phyloP scores from a whole-genome alignment of 2,888 invertebrate genomes.

The Phyto melanocephala region DNA sequence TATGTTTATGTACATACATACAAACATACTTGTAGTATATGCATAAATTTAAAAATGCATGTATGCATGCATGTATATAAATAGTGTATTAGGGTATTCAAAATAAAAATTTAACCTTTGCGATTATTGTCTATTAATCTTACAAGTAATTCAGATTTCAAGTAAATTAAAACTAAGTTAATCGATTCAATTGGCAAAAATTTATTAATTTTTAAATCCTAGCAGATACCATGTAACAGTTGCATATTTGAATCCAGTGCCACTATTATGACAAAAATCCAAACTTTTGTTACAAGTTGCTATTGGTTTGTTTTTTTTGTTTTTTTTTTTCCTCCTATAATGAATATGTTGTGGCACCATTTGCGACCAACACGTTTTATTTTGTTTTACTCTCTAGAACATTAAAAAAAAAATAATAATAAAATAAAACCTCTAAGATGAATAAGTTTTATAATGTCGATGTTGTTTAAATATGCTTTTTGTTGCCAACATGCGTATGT shows the following conservation, averaged over 20 bases:
- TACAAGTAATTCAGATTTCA: too few species aligned
- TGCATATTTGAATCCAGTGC: background rate
- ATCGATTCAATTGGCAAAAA: too few species aligned
- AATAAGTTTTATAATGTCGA: conserved; percentile 34
- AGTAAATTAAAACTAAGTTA: too few species aligned
- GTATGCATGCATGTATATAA: background rate
- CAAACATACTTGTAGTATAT: background rate
- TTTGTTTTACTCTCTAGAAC: conserved; percentile 6
- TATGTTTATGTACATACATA: background rate
- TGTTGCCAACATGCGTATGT: conserved; percentile 7
- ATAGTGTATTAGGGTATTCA: background rate
- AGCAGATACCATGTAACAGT: too few species aligned
- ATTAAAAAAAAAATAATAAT: conserved; percentile 44
- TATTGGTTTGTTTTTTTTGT: background rate
- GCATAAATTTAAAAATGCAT: background rate
- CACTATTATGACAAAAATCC: background rate
- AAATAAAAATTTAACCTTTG: background rate
- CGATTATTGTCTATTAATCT: too few species aligned
- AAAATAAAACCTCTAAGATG: conserved; percentile 22
- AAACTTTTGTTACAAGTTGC: conserved; percentile 9
- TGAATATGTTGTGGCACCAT: conserved; percentile 32
- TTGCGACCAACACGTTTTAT: conserved; percentile 19
- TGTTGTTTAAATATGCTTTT: conserved; percentile 29
- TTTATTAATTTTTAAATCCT: background rate
- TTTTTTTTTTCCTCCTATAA: too few species aligned